Conservation (phyloP, 2,113 vertebrate species). For the Cisticola juncidis region DNA sequence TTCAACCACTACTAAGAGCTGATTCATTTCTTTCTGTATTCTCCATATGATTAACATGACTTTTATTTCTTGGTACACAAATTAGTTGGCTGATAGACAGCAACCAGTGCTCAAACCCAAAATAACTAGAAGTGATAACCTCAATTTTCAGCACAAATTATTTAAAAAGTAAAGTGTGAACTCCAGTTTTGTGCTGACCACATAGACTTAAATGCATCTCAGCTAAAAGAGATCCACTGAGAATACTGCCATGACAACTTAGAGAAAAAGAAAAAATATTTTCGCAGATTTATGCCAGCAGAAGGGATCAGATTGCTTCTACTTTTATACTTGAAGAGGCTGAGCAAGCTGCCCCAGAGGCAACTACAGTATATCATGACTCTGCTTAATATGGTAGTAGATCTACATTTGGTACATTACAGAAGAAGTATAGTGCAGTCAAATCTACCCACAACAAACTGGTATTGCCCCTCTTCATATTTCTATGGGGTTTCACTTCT, state of each 20-base stretch:
- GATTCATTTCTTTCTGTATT: neutral
- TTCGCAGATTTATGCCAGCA: neutral
- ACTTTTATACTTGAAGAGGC: neutral
- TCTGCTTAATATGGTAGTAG: neutral
- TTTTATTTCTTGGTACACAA: neutral
- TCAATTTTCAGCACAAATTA: constrained; percentile 27
- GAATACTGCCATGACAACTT: neutral
- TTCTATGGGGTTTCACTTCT: neutral
- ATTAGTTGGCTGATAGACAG: neutral
- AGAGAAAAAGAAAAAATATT: neutral
- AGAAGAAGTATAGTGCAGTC: neutral
- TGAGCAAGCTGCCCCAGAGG: neutral
- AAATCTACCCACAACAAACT: neutral
- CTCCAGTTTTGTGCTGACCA: constrained; percentile 34
- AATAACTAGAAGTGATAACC: constrained; percentile 16
- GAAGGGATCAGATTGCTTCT: neutral
- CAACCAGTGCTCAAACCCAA: neutral
- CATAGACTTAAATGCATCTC: neutral
- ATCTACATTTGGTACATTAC: neutral
- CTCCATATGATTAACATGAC: neutral
- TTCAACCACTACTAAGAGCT: neutral
- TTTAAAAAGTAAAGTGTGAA: neutral
- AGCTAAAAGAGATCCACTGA: constrained; percentile 15
- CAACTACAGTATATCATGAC: neutral
- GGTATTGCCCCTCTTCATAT: neutral